Evolutionary conservation across 2,888 invertebrate species (phyloP), one percentile per base, ranked within the genome.

Genomic region (Cyclophora albipunctata): DNA sequence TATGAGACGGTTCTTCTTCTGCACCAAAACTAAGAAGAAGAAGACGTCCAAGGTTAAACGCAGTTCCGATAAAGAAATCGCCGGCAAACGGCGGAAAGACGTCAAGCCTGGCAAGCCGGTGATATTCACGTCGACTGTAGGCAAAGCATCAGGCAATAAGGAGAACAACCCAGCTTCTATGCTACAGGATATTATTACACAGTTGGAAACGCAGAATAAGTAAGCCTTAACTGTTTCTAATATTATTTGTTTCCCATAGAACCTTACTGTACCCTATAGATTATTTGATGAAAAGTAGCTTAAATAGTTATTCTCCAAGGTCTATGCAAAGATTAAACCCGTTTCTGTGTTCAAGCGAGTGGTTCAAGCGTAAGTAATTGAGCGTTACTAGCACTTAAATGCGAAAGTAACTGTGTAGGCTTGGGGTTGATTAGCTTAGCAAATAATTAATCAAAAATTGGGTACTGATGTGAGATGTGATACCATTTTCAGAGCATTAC

Each of bases 191-290:
- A 92, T 94, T 58, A 94, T 95, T 47, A 87, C 83, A 53, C 92
- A 94, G 64, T 77, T 95, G 55, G 94, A 95, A 77, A 86, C 90
- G 43, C 92, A 93, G 70, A 93, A 92, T 62, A 90, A 83, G 89
- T 90, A 45, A 73, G 82, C 62, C 40, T 43, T 46, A 41, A 20
- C 42, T n/a, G 5, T 33, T n/a, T 40, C 6, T 34, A 43, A 34
- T 40, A 40, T 2, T 20, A 20, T n/a, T n/a, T n/a, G n/a, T 20
- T 20, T 20, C 20, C 20, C 20, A 20, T 20, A 2, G 20, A 20
- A 20, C 20, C 20, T 20, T 20, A 20, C 20, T 20, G 20, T 2
- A 20, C 20, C 20, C 20, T 20, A 20, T 20, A 20, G 20, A 20
- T 20, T 20, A 20, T 20, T 20, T 20, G 20, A 20, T 20, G 20